A percentile compares a stretch with the other conserved stretches of the same genome.
These are phyloP conservation scores for Euwallacea similis DNA, from an alignment of 1,140 invertebrate genomes.

Conservation along the genomic window DNA sequence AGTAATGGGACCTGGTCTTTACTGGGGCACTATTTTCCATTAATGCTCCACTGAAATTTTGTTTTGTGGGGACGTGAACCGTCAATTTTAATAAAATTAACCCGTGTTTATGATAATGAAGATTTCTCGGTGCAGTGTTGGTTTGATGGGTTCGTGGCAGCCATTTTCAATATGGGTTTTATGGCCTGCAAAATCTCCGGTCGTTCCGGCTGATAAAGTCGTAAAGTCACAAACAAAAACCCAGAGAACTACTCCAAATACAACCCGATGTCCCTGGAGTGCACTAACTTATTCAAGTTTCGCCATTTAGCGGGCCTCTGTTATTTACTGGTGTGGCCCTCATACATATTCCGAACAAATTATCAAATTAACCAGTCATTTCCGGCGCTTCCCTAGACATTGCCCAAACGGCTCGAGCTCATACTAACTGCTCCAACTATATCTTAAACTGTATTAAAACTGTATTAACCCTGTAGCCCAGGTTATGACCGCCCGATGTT, in stretches of 20 bases:
- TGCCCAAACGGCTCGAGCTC: constrained; percentile 33
- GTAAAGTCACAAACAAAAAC: constrained; percentile 15
- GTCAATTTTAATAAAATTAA: too few species aligned
- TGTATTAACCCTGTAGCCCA: constrained; percentile 12
- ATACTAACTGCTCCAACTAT: constrained; percentile 33
- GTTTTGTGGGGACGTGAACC: too few species aligned
- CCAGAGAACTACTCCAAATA: constrained; percentile 12
- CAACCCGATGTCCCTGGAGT: constrained; percentile 18
- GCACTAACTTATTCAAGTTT: constrained; percentile 27
- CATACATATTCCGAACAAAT: constrained; percentile 38
- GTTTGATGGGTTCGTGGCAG: too few species aligned
- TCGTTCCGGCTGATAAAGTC: constrained; percentile 16
- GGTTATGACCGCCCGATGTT: constrained; percentile 5
- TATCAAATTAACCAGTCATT: constrained; percentile 40
- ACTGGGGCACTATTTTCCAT: background rate
- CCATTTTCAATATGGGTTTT: too few species aligned
- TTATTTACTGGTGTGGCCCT: constrained; percentile 30
- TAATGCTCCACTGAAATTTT: background rate
- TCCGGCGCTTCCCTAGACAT: constrained; percentile 29
- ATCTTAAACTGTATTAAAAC: constrained; percentile 37
- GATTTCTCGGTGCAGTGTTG: too few species aligned
- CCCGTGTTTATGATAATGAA: too few species aligned
- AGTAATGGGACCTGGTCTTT: background rate
- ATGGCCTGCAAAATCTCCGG: constrained; percentile 1
- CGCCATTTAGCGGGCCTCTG: constrained; percentile 18